Evolutionary conservation across 1,140 invertebrate genomes (phyloP), one percentile per base, ranked within the genome.

Genomic region (Drosophila simulans): DNA sequence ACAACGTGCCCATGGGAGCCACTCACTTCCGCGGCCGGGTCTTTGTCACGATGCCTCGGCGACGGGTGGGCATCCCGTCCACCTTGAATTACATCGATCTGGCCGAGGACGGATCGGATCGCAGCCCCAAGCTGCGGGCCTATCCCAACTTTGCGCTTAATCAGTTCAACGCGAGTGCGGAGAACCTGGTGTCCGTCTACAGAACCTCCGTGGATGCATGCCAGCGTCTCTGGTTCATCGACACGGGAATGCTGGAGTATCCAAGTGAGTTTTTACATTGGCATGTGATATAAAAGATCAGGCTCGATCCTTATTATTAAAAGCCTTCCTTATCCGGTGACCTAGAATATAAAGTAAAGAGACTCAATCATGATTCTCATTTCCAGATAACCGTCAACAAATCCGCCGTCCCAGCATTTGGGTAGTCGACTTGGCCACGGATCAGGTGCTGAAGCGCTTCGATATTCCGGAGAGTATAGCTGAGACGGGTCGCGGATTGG

Each of bases 1-100:
- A 96, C 79, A 96, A 96, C 89, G 93, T 97, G 25, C 96, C 96
- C 0, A 94, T 96, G 73, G 96, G 96, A 1, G 91, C 95, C 0
- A 95, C 94, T 42, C 93, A 95, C 8, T 95, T 94, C 92, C 80
- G 93, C 1, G 93, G 96, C 54, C 95, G 94, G 75, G 86, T 97
- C 5, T 96, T 97, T 78, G 91, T 97, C 12, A 96, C 96, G 0
- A 94, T 96, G 12, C 95, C 96, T 0, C 92, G 95, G 53, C 93
- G 96, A 85, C 93, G 95, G 74, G 45, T 92, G 75, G 95, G 95
- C 20, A 95, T 96, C 53, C 95, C 95, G 2, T 94, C 95, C 5
- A 96, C 95, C 27, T 82, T 96, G 22, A 96, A 96, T 92, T 95
- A 94, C 68, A 92, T 96, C n/a, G 92, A 92, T 27, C 80, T 93